phyloP scores from a whole-genome alignment of 2,113 vertebrate species.

The Planiliza haematocheilus region DNA sequence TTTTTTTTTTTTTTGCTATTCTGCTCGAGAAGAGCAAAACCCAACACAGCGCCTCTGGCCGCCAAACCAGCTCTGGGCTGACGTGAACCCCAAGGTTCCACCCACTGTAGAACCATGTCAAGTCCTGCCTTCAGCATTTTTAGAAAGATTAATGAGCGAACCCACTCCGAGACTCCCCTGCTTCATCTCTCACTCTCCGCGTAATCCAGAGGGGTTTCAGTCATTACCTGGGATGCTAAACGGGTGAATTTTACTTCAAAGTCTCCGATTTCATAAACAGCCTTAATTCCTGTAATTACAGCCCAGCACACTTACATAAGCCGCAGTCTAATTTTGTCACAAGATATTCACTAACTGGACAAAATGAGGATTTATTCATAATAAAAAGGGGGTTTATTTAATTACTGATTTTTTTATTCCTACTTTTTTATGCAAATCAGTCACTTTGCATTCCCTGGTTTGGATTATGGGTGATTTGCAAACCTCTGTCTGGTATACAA shows the following conservation, averaged over 20 bases:
- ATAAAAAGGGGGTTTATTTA: not conserved
- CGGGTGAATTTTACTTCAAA: constrained; percentile 67
- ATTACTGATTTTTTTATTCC: not conserved
- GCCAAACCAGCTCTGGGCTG: constrained; percentile 41
- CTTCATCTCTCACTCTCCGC: constrained; percentile 56
- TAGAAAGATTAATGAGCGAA: constrained; percentile 80
- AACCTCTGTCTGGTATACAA: constrained; percentile 40
- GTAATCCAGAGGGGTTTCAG: constrained; percentile 65
- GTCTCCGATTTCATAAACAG: constrained; percentile 61
- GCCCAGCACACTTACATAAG: constrained; percentile 24
- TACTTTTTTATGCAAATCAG: not conserved
- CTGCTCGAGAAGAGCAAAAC: constrained; percentile 46
- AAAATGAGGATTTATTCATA: constrained; percentile 8
- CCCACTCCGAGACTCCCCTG: constrained; percentile 59
- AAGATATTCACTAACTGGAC: not conserved
- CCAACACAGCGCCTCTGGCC: constrained; percentile 41
- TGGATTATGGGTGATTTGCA: constrained; percentile 18
- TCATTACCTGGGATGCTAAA: constrained; percentile 72
- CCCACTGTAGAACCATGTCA: constrained; percentile 65
- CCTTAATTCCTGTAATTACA: constrained; percentile 51
- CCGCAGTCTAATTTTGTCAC: not conserved
- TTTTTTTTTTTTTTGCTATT: constrained; percentile 21
- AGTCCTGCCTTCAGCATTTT: constrained; percentile 72
- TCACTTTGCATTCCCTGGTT: not conserved
- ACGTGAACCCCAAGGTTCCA: constrained; percentile 52